phyloP scores from a whole-genome alignment of 2,113 vertebrate species.

The Melanostigma gelatinosum region DNA sequence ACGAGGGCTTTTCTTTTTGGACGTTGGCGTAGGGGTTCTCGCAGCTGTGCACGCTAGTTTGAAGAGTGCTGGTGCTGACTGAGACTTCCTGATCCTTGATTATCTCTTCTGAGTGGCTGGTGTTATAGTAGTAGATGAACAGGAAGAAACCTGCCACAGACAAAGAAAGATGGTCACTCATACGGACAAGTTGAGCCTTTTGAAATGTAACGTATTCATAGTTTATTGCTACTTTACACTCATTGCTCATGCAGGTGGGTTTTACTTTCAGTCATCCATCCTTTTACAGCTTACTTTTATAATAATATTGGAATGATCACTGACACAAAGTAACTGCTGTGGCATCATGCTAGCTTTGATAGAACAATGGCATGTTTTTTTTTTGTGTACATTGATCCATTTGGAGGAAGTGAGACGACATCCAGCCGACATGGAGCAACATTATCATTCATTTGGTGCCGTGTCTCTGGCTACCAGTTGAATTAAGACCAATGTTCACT shows the following conservation, averaged over 20 bases:
- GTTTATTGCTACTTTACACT: neutral
- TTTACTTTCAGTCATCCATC: neutral
- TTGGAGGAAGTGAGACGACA: neutral
- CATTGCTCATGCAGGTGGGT: neutral
- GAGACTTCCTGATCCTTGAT: rapidly evolving
- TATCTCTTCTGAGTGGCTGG: neutral
- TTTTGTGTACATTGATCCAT: neutral
- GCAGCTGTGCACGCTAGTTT: neutral
- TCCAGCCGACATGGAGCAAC: neutral
- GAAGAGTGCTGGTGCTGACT: constrained; percentile 1
- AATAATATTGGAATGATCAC: neutral
- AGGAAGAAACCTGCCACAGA: constrained; percentile 77
- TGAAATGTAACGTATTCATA: neutral
- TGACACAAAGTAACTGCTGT: neutral
- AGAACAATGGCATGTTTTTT: too few relatives aligned
- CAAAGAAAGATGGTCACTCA: constrained; percentile 14
- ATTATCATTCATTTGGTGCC: neutral
- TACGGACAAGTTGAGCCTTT: neutral
- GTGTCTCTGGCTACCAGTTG: too few relatives aligned
- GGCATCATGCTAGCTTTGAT: too few relatives aligned
- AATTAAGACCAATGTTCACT: too few relatives aligned
- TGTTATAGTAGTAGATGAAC: constrained; percentile 80
- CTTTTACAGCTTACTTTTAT: neutral
- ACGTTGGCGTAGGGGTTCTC: constrained; percentile 50
- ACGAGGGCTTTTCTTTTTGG: rapidly evolving